A percentile compares a stretch with the other conserved stretches of the same genome.
phyloP scores from a whole-genome alignment of 2,113 vertebrate genomes.

The Electrona antarctica region DNA sequence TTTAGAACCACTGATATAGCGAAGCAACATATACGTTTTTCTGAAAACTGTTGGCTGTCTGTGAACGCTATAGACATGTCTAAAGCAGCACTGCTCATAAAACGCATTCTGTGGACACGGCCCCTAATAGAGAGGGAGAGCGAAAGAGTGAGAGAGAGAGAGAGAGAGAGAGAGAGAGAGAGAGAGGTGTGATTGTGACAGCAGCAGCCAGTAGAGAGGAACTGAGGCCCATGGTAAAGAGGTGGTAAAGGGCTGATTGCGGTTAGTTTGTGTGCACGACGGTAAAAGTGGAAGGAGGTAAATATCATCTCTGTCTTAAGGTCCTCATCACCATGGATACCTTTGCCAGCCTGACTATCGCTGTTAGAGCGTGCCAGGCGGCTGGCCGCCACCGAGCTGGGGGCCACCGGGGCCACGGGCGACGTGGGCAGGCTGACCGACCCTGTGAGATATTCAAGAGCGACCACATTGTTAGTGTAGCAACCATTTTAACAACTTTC shows the following conservation, averaged over 20 bases:
- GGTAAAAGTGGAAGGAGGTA: background rate
- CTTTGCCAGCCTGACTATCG: constrained; percentile 88
- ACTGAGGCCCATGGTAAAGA: background rate
- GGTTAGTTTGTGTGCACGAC: constrained; percentile 32
- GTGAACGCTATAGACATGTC: too few species aligned
- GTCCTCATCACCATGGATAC: constrained; percentile 75
- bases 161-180: too few species aligned
- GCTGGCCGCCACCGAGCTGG: constrained; percentile 89
- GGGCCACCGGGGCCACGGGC: constrained; percentile 80
- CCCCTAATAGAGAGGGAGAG: too few species aligned
- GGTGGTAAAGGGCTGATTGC: constrained; percentile 14
- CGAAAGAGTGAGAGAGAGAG: too few species aligned
- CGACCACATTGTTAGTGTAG: too few species aligned
- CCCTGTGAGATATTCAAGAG: constrained; percentile 59
- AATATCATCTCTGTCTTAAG: constrained; percentile 8
- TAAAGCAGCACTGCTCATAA: too few species aligned
- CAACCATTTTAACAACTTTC: too few species aligned
- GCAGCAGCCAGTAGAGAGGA: constrained; percentile 34
- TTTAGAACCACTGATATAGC: too few species aligned
- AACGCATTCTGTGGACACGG: too few species aligned
- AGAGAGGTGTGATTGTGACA: constrained; percentile 38
- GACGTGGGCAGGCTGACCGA: constrained; percentile 85
- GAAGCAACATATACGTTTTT: too few species aligned
- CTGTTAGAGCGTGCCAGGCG: constrained; percentile 88
- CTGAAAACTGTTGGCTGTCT: too few species aligned